phyloP scores from a whole-genome alignment of 2,113 vertebrate species.

The Passer montanus region DNA sequence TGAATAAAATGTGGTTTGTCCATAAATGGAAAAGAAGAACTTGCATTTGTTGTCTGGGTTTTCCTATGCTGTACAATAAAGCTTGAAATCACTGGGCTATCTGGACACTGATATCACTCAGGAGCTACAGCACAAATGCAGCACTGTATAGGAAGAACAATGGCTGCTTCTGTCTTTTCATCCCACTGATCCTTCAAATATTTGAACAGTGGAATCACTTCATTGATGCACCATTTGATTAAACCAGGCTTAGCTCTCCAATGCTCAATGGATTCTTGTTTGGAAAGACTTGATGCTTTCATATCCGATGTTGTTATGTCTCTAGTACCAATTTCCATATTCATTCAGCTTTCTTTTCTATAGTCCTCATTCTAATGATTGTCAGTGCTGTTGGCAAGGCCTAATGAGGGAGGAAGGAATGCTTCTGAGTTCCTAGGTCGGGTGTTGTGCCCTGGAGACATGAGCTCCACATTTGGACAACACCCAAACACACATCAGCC shows the following conservation, averaged over 20 bases:
- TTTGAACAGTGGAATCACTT: conserved; percentile 26
- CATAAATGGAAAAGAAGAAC: background rate
- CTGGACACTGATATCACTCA: background rate
- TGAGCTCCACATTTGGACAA: background rate
- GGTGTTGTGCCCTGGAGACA: background rate
- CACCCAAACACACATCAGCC: background rate
- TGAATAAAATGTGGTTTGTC: background rate
- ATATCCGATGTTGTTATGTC: background rate
- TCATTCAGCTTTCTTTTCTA: conserved; percentile 11
- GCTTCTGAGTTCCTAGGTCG: background rate
- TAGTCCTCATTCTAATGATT: background rate
- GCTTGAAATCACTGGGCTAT: background rate
- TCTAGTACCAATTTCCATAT: background rate
- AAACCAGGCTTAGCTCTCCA: conserved; percentile 37
- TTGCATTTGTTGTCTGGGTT: background rate
- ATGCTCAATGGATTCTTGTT: conserved; percentile 33
- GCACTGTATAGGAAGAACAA: conserved; percentile 2
- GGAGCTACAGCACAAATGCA: background rate
- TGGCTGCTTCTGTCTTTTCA: background rate
- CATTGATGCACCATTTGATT: conserved; percentile 36
- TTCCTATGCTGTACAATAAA: background rate
- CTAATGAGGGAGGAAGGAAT: background rate
- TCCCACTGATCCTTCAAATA: conserved; percentile 8
- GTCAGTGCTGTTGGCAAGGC: background rate
- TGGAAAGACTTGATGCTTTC: conserved; percentile 10